Percentiles rank a stretch among this genome's conserved stretches.
Evolutionary conservation across 2,113 vertebrate genomes (phyloP).

Genomic region (Glaucidium brasilianum): DNA sequence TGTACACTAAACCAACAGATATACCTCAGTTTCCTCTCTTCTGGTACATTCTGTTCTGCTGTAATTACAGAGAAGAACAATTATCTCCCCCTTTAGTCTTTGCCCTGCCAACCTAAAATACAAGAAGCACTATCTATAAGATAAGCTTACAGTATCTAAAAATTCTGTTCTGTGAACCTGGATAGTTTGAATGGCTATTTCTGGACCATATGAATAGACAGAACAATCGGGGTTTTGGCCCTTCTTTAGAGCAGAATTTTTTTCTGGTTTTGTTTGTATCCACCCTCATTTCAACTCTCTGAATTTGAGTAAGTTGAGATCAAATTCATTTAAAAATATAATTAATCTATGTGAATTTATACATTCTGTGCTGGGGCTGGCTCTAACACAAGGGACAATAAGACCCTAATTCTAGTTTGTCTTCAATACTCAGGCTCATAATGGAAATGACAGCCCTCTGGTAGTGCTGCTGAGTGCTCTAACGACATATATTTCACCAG

Average conservation of each 20-base stretch:
- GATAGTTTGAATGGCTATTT: not conserved
- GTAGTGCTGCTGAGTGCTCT: not conserved
- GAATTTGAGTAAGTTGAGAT: not conserved
- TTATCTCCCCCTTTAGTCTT: not conserved
- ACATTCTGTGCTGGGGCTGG: not conserved
- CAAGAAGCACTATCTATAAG: not conserved
- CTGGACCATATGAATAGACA: not conserved
- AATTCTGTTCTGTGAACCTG: not conserved
- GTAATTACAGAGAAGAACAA: not conserved
- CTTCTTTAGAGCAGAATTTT: not conserved
- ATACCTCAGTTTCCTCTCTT: not conserved
- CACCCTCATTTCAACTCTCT: not conserved
- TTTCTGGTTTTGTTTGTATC: not conserved
- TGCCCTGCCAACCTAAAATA: not conserved
- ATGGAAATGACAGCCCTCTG: not conserved
- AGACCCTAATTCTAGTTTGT: not conserved
- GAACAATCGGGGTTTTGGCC: not conserved
- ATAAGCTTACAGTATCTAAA: not conserved
- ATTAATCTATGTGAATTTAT: not conserved
- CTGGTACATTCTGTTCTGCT: not conserved
- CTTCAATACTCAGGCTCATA: not conserved
- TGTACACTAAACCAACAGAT: not conserved
- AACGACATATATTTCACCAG: not conserved
- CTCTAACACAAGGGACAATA: not conserved
- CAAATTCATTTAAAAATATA: not conserved